A percentile compares a stretch with the other conserved stretches of the same genome.
phyloP scores from a whole-genome alignment of 2,797 vertebrate species.

The Arrhamphus sclerolepis region DNA sequence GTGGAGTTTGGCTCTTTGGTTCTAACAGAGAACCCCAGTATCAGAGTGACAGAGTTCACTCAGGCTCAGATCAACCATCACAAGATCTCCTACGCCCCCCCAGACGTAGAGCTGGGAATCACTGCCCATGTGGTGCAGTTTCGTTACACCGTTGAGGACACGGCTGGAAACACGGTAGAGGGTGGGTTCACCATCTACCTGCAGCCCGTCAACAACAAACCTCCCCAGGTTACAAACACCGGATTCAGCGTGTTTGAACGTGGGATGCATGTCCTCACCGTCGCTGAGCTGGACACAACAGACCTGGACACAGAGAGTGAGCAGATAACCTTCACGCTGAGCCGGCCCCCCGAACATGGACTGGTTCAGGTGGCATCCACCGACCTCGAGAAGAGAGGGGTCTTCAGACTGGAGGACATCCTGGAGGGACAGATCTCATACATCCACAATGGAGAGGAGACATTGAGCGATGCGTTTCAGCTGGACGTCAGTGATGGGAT shows the following conservation, averaged over 20 bases:
- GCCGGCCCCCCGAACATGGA: constrained; percentile 85
- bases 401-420: constrained; percentile 87
- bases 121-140: constrained; percentile 91
- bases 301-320: constrained; percentile 87
- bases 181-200: constrained; percentile 90
- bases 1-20: constrained; percentile 86
- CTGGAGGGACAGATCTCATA: constrained; percentile 85
- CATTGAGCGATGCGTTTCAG: constrained; percentile 83
- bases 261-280: constrained; percentile 83
- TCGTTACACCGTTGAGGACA: constrained; percentile 89
- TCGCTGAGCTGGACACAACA: constrained; percentile 83
- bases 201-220: constrained; percentile 93
- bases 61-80: constrained; percentile 97
- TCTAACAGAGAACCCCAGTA: constrained; percentile 85
- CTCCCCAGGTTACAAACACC: constrained; percentile 92
- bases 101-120: constrained; percentile 89
- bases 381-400: constrained; percentile 77
- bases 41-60: constrained; percentile 89
- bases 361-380: constrained; percentile 81
- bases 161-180: constrained; percentile 84
- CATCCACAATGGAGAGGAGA: constrained; percentile 86
- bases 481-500: constrained; percentile 91
- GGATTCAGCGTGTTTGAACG: constrained; percentile 88
- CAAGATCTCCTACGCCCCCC: constrained; percentile 91
- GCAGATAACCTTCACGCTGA: constrained; percentile 87